Percentiles rank a stretch among this genome's conserved stretches.
phyloP scores from a whole-genome alignment of 30 jellyfish, hydroid and myxozoan genomes.

The Hydra vulgaris region DNA sequence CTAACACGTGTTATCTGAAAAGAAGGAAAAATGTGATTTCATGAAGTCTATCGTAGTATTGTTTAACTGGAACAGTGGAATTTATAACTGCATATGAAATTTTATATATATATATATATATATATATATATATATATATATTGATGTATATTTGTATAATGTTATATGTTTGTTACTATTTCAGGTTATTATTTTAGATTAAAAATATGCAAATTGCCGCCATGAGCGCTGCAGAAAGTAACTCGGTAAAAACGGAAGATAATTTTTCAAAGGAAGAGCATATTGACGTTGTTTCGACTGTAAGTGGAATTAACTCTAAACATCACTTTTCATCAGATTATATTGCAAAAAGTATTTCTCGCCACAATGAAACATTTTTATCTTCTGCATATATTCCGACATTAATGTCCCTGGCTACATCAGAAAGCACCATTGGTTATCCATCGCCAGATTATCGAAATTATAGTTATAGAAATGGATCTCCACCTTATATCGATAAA shows the following conservation, averaged over 20 bases:
- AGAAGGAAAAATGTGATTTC: neutral
- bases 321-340: neutral
- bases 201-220: neutral
- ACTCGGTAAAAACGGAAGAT: neutral
- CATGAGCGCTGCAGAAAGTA: neutral
- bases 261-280: neutral
- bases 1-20: neutral
- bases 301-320: neutral
- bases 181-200: neutral
- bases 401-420: neutral
- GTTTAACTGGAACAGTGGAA: too few relatives aligned
- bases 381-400: neutral
- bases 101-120: too few relatives aligned
- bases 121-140: too few relatives aligned
- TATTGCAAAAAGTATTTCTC: neutral
- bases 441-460: neutral
- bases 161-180: too few relatives aligned
- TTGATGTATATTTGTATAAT: too few relatives aligned
- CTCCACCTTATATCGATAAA: conserved; percentile 27
- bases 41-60: too few relatives aligned
- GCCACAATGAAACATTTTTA: neutral
- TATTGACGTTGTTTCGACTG: neutral
- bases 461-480: neutral
- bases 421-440: neutral
- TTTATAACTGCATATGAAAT: too few relatives aligned